These are phyloP conservation scores for Lordiphosa mommai DNA, from an alignment of 1,140 invertebrate genomes.

Conservation along the genomic window DNA sequence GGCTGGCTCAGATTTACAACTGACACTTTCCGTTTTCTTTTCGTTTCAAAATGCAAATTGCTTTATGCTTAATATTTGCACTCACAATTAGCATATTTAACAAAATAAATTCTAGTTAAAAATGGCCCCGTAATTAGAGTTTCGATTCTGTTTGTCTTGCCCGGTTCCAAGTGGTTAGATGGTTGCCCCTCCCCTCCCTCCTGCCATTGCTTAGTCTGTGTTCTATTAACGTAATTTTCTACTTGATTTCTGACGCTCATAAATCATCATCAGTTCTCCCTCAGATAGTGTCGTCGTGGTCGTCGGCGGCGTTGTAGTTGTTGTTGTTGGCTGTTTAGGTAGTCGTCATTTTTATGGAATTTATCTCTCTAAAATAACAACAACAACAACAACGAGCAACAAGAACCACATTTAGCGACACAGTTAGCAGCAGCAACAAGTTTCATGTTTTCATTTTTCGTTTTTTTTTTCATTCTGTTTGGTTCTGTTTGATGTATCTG, in stretches of 20 bases:
- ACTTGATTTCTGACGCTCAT: conserved; percentile 78
- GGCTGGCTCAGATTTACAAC: conserved; percentile 39
- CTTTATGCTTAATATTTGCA: conserved; percentile 56
- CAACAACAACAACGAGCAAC: neutral
- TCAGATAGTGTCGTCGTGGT: conserved; percentile 56
- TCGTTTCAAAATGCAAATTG: conserved; percentile 63
- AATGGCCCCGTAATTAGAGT: conserved; percentile 42
- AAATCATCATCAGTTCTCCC: conserved; percentile 75
- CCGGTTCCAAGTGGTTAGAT: too few relatives aligned
- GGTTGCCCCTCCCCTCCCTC: neutral
- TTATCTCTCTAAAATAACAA: conserved; percentile 39
- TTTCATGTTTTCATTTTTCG: conserved; percentile 9
- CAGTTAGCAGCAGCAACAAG: conserved; percentile 56
- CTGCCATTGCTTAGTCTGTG: conserved; percentile 6
- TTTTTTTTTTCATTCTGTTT: conserved; percentile 11
- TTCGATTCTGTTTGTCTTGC: conserved; percentile 20
- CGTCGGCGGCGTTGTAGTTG: conserved; percentile 35
- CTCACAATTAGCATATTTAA: conserved; percentile 54
- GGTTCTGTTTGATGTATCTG: conserved; percentile 66
- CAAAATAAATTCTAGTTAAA: conserved; percentile 53
- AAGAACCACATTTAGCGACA: conserved; percentile 56
- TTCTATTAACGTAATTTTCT: conserved; percentile 77
- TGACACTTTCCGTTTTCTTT: conserved; percentile 64
- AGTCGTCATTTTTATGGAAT: conserved; percentile 68
- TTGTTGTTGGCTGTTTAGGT: conserved; percentile 49